Conservation (phyloP, 2,888 invertebrate genomes). For the Cantharis nigra region DNA sequence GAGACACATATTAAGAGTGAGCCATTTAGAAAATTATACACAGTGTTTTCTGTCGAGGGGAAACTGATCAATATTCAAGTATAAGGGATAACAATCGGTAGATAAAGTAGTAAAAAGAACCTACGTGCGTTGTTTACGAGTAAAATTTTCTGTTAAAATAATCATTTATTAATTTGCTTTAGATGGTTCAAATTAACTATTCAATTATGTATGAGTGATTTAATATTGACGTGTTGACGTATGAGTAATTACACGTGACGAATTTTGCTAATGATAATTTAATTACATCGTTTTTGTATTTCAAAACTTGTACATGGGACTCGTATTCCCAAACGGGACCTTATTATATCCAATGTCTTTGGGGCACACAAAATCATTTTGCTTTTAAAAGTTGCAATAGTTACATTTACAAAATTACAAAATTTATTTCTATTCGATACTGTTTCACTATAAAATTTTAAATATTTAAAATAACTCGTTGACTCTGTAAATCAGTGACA, state of each 20-base stretch:
- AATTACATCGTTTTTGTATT: neutral
- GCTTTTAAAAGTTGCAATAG: neutral
- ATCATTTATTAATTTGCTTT: neutral
- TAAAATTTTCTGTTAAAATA: neutral
- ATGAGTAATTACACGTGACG: neutral
- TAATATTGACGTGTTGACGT: neutral
- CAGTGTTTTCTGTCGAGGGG: slow-evolving; percentile 32
- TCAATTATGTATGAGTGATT: neutral
- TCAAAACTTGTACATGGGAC: neutral
- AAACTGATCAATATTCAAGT: slow-evolving; percentile 32
- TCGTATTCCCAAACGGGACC: neutral
- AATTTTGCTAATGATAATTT: neutral
- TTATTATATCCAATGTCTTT: neutral
- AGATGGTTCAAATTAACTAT: neutral
- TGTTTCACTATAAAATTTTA: too few relatives aligned
- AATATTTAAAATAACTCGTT: too few relatives aligned
- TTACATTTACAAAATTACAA: too few relatives aligned
- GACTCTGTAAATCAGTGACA: too few relatives aligned
- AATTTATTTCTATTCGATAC: too few relatives aligned
- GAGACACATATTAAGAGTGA: slow-evolving; percentile 34
- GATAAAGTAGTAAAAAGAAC: neutral
- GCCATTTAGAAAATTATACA: slow-evolving; percentile 35
- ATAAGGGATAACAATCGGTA: slow-evolving; percentile 24
- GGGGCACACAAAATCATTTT: neutral
- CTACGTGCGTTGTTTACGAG: neutral